Base-by-base conservation (phyloP, 2,113 vertebrate species). In the Tragelaphus scriptus region DNA sequence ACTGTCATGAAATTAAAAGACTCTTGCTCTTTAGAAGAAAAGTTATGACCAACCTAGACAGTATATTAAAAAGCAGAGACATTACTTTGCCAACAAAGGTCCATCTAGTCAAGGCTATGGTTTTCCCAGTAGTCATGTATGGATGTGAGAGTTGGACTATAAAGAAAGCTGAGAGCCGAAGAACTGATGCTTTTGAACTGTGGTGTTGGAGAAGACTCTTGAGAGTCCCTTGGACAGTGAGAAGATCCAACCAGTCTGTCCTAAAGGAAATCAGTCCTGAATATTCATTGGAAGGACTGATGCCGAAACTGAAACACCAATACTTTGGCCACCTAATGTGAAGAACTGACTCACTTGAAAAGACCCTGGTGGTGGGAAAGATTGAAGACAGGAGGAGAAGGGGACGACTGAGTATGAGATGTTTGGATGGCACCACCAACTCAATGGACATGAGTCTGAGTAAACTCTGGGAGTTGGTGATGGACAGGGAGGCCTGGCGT, bases 141-240 rank as follows among this genome's bases (percentile, higher is more conserved):
- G 32, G 17, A 68, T 36, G 17, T 68, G 17, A 36, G 65, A 36
- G n/a, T 21, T 11, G 17, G 32, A 68, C 65, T 36, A 2, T 36
- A 21, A 68, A 68, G n/a, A 68, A 68, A 68, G 17, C 17, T 21
- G 32, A 68, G 2, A 0, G 4, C n/a, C 0, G 0, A 68, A 36
- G 65, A 36, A 68, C 36, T 68, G n/a, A 68, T 68, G 17, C 19
- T 68, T 68, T 68, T 36, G 8, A 36, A 68, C 65, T 36, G 32
- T 68, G 65, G 32, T 68, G 8, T n/a, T 36, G 65, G 65, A 68
- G 32, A 68, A 68, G 32, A 36, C 4, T 36, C n/a, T 68, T 68
- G 32, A 68, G 65, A 68, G n/a, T 36, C 65, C 65, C n/a, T 68
- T 36, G 65, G n/a, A 68, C 65, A 21, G 32, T 0, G 9, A 68